Conservation (phyloP, 30 jellyfish, hydroid and myxozoan genomes). For the Cassiopea andromeda region DNA sequence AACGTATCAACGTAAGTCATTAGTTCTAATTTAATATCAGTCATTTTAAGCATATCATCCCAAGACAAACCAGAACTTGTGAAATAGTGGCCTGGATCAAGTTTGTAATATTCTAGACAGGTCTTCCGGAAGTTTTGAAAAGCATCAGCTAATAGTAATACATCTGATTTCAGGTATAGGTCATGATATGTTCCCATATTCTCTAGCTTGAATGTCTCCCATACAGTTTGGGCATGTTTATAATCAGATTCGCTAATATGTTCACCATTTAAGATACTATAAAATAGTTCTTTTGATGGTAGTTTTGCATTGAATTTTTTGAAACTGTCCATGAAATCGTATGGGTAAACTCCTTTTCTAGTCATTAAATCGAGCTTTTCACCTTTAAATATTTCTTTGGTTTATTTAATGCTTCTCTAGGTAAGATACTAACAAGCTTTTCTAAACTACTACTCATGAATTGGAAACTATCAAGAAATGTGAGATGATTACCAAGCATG, state of each 20-base stretch:
- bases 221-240: conserved; percentile 50
- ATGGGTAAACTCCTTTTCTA: conserved; percentile 80
- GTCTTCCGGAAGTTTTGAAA: conserved; percentile 42
- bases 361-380: conserved; percentile 22
- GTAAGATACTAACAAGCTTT: conserved; percentile 24
- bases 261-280: conserved; percentile 10
- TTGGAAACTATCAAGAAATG: conserved; percentile 42
- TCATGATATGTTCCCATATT: conserved; percentile 52
- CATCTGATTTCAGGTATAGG: conserved; percentile 44
- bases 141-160: conserved; percentile 59
- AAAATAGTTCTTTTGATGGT: conserved; percentile 45
- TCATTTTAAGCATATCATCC: conserved; percentile 46
- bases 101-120: conserved; percentile 30
- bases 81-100: conserved; percentile 57
- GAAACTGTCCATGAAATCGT: conserved; percentile 65
- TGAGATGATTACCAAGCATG: conserved; percentile 15
- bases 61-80: conserved; percentile 77
- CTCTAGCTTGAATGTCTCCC: not conserved
- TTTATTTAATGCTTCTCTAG: conserved; percentile 9
- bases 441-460: conserved; percentile 59
- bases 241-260: conserved; percentile 45
- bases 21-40: conserved; percentile 42
- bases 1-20: conserved; percentile 37
- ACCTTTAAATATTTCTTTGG: not conserved
- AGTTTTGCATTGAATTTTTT: conserved; percentile 28